Conservation (phyloP, 2,113 vertebrate species). For the Odocoileus virginianus region DNA sequence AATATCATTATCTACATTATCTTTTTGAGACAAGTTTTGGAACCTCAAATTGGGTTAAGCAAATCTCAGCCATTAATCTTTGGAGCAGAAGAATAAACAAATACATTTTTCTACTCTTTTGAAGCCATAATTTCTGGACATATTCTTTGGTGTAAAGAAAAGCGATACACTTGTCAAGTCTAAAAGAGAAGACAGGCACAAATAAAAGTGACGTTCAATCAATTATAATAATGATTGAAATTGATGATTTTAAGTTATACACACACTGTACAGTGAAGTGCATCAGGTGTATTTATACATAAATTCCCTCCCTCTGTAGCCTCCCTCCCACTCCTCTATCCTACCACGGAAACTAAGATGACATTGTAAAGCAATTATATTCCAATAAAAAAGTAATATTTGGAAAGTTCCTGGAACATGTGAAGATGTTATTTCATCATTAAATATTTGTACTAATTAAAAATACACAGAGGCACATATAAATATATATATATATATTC, state of each 20-base stretch:
- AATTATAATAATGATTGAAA: not conserved
- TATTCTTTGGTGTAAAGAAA: not conserved
- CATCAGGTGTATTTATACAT: not conserved
- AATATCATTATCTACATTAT: no score
- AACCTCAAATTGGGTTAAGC: not conserved
- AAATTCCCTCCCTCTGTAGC: not conserved
- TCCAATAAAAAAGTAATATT: constrained; percentile 16
- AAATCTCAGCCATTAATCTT: not conserved
- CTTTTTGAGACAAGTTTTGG: not conserved
- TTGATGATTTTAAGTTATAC: not conserved
- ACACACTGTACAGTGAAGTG: not conserved
- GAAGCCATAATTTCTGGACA: not conserved
- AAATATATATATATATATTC: not conserved
- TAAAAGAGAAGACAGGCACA: not conserved
- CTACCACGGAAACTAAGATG: not conserved
- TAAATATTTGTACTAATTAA: not conserved
- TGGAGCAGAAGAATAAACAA: not conserved
- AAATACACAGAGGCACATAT: not conserved
- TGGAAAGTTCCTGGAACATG: not conserved
- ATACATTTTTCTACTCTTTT: not conserved
- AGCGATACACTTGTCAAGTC: not conserved
- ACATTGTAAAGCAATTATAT: not conserved
- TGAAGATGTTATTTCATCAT: not conserved
- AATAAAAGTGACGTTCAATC: not conserved
- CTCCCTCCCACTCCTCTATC: not conserved